Evolutionary conservation across 2,888 invertebrate genomes (phyloP).

Genomic region (Ochropacha duplaris): DNA sequence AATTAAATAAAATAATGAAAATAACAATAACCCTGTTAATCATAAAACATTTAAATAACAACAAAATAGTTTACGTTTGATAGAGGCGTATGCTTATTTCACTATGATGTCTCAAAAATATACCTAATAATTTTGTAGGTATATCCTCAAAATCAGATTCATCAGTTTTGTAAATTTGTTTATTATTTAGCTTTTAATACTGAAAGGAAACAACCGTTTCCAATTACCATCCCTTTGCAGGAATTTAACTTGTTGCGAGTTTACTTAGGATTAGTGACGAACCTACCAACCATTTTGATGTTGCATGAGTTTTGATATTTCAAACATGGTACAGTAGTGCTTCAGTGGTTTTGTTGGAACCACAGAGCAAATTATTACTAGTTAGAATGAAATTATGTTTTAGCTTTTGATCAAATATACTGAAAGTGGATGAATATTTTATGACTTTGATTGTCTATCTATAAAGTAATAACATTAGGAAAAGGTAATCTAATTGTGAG

Average conservation of each 20-base stretch:
- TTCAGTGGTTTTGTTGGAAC: too few species aligned
- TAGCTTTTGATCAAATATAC: too few species aligned
- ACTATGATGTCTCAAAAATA: too few species aligned
- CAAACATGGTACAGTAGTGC: constrained; percentile 8
- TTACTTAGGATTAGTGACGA: constrained; percentile 20
- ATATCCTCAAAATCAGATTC: background rate
- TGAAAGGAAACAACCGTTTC: background rate
- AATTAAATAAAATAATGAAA: background rate
- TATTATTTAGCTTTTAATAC: background rate
- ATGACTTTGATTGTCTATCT: too few species aligned
- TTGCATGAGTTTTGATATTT: constrained; percentile 9
- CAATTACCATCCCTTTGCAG: constrained; percentile 7
- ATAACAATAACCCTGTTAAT: background rate
- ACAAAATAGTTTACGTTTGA: too few species aligned
- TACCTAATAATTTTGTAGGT: background rate
- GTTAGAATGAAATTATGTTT: too few species aligned
- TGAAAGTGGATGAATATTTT: too few species aligned
- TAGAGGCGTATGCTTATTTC: too few species aligned
- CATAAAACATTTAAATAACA: too few species aligned
- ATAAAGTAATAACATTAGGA: too few species aligned
- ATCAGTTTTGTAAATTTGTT: background rate
- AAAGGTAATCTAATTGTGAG: too few species aligned
- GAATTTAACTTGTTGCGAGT: constrained; percentile 17
- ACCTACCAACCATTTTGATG: constrained; percentile 7
- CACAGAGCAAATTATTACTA: too few species aligned